Percentiles rank a stretch among this genome's conserved stretches.
phyloP scores from a whole-genome alignment of 1,140 invertebrate genomes.

The Procambarus clarkii region DNA sequence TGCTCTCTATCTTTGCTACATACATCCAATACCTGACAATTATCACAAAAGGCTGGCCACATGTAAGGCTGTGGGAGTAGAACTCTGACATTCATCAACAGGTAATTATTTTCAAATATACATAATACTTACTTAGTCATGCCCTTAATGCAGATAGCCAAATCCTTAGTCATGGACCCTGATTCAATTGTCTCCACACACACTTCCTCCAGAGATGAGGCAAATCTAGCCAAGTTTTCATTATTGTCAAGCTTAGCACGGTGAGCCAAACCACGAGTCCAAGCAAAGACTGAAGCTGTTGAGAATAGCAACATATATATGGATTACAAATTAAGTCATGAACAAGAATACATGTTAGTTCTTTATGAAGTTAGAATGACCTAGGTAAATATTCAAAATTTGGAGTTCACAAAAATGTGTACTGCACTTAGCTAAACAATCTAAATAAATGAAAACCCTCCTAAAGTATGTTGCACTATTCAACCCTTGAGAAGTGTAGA shows the following conservation, averaged over 20 bases:
- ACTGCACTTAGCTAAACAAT: too few species aligned
- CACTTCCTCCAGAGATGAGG: slow-evolving; percentile 78
- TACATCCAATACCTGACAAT: too few species aligned
- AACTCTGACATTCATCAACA: too few species aligned
- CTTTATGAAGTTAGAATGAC: too few species aligned
- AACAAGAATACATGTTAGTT: not conserved
- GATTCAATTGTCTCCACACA: slow-evolving; percentile 82
- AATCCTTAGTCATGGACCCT: slow-evolving; percentile 83
- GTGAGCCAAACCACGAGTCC: slow-evolving; percentile 74
- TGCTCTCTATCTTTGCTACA: too few species aligned
- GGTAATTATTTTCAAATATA: not conserved
- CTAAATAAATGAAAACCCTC: too few species aligned
- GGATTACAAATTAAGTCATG: not conserved
- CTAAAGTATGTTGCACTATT: too few species aligned
- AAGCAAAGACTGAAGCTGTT: slow-evolving; percentile 74
- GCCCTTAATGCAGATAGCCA: slow-evolving; percentile 83
- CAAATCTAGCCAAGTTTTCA: slow-evolving; percentile 77
- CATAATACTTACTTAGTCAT: slow-evolving; percentile 67
- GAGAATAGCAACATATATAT: not conserved
- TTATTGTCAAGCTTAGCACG: slow-evolving; percentile 80
- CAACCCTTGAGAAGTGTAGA: too few species aligned
- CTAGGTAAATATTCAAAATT: too few species aligned
- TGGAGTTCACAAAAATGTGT: too few species aligned
- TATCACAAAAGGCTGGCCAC: too few species aligned
- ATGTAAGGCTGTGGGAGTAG: too few species aligned